phyloP scores from a whole-genome alignment of 1,140 invertebrate genomes.

The Druon quercuslanigerum region DNA sequence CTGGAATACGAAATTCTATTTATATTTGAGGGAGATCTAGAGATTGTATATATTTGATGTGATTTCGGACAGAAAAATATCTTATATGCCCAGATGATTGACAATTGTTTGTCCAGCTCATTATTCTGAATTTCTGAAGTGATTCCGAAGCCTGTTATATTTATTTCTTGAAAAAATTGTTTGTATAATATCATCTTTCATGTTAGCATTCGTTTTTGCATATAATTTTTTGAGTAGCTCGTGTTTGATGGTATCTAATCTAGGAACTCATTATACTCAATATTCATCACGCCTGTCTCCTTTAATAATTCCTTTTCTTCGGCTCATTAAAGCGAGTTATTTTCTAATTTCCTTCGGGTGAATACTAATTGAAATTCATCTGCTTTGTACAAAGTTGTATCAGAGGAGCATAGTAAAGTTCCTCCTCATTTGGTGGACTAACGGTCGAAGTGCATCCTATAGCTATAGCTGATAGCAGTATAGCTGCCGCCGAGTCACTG shows the following conservation, averaged over 20 bases:
- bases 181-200: too few relatives aligned
- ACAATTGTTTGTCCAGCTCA: too few relatives aligned
- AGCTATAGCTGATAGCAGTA: not conserved
- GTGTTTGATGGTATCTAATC: not conserved
- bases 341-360: constrained; percentile 16
- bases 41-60: too few relatives aligned
- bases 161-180: too few relatives aligned
- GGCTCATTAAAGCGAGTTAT: not conserved
- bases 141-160: too few relatives aligned
- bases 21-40: too few relatives aligned
- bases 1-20: too few relatives aligned
- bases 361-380: constrained; percentile 28
- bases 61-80: too few relatives aligned
- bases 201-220: too few relatives aligned
- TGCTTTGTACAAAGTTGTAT: constrained; percentile 14
- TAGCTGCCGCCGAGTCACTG: not conserved
- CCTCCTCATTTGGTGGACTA: constrained; percentile 19
- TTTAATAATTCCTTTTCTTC: not conserved
- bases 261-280: constrained; percentile 15
- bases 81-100: too few relatives aligned
- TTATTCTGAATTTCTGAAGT: too few relatives aligned
- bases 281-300: not conserved
- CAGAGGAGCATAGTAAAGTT: not conserved
- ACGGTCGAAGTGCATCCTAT: constrained; percentile 7
- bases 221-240: not conserved